Percentiles rank a stretch among this genome's conserved stretches.
Conservation (phyloP, 2,797 vertebrate genomes). For the Scomberomorus guttatus region DNA sequence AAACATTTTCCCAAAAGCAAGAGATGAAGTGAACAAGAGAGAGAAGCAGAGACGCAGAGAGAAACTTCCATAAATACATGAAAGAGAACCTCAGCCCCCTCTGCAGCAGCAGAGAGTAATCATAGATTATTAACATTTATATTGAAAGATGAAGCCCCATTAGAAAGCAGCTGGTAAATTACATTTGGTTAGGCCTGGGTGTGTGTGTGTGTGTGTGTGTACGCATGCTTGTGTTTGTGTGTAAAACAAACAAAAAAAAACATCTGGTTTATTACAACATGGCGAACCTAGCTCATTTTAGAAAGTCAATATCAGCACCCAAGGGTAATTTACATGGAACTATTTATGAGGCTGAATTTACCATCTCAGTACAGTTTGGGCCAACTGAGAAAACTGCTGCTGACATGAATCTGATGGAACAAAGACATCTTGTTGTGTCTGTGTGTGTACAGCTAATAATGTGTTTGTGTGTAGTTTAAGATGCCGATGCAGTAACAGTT, state of each 20-base stretch:
- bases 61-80: conserved; percentile 59
- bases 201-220: background rate
- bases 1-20: conserved; percentile 56
- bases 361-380: conserved; percentile 47
- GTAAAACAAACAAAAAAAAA: conserved; percentile 16
- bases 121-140: conserved; percentile 84
- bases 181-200: conserved; percentile 58
- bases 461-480: conserved; percentile 42
- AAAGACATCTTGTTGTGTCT: conserved; percentile 43
- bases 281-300: conserved; percentile 60
- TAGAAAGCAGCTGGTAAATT: conserved; percentile 80
- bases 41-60: background rate
- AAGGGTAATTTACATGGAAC: conserved; percentile 61
- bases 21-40: conserved; percentile 9
- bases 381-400: conserved; percentile 30
- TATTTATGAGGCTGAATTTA: conserved; percentile 62
- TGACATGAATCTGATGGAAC: conserved; percentile 44
- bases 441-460: background rate
- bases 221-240: background rate
- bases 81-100: conserved; percentile 52
- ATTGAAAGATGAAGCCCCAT: conserved; percentile 83
- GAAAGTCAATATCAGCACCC: conserved; percentile 61
- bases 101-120: conserved; percentile 70
- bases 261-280: conserved; percentile 60
- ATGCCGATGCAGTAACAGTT: background rate